These are phyloP conservation scores for Porites lutea DNA, from an alignment of 64 coral and sea anemone genomes.

Conservation along the genomic window DNA sequence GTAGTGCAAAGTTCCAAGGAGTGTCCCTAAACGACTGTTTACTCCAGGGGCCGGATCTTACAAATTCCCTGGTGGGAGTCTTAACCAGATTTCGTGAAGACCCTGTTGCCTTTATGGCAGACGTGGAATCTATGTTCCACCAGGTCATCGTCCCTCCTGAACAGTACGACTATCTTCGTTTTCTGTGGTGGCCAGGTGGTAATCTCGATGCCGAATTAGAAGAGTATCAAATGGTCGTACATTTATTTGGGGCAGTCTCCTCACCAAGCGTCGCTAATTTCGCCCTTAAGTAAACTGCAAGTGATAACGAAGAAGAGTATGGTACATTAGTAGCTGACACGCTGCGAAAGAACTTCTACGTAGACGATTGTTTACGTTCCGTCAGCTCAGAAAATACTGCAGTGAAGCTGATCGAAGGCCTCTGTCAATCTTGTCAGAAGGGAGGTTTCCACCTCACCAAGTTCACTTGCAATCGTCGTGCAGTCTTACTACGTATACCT, in stretches of 20 bases:
- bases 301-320: constrained; percentile 25
- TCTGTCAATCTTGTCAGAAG: not conserved
- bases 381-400: not conserved
- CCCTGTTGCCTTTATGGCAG: constrained; percentile 37
- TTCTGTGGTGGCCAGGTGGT: constrained; percentile 29
- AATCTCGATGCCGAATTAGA: not conserved
- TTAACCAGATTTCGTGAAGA: constrained; percentile 17
- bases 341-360: not conserved
- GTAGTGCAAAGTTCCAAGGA: constrained; percentile 30
- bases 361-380: constrained; percentile 35
- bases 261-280: constrained; percentile 14
- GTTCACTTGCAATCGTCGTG: constrained; percentile 11
- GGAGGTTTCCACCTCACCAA: constrained; percentile 41
- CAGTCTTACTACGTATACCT: constrained; percentile 27
- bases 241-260: not conserved
- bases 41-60: not conserved
- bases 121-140: constrained; percentile 33
- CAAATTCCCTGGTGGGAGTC: constrained; percentile 27
- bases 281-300: not conserved
- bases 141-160: not conserved
- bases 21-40: constrained; percentile 20
- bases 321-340: not conserved
- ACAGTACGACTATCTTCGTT: constrained; percentile 21
- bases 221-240: constrained; percentile 32
- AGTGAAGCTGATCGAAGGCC: not conserved